A percentile compares a stretch with the other conserved stretches of the same genome.
phyloP scores from a whole-genome alignment of 2,888 invertebrate species.

The Metellina segmentata region DNA sequence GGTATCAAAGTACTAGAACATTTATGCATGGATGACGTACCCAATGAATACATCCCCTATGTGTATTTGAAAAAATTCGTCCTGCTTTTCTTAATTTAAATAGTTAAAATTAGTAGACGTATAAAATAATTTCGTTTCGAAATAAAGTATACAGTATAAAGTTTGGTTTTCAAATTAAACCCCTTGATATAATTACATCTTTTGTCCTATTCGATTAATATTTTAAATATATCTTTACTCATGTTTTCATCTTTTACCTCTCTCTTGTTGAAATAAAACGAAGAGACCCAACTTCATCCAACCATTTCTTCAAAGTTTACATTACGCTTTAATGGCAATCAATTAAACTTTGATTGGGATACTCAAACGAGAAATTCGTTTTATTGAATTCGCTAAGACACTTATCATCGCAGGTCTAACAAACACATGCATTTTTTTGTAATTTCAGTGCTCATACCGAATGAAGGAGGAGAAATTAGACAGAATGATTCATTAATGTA shows the following conservation, averaged over 20 bases:
- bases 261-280: not conserved
- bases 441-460: not conserved
- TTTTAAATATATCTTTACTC: not conserved
- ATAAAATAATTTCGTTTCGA: no score
- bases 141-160: no score
- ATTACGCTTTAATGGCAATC: not conserved
- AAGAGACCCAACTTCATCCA: not conserved
- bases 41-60: no score
- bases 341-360: not conserved
- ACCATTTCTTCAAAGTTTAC: not conserved
- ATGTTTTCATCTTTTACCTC: not conserved
- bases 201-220: no score
- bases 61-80: no score
- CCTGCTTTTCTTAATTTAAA: no score
- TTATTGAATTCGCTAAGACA: not conserved
- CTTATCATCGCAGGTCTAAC: conserved; percentile 21
- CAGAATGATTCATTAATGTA: conserved; percentile 29
- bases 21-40: no score
- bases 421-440: conserved; percentile 25
- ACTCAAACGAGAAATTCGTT: not conserved
- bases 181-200: no score
- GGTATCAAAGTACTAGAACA: no score
- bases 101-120: no score
- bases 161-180: no score
- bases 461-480: conserved; percentile 32